phyloP scores from a whole-genome alignment of 2,797 vertebrate genomes.

The Danionella dracula region DNA sequence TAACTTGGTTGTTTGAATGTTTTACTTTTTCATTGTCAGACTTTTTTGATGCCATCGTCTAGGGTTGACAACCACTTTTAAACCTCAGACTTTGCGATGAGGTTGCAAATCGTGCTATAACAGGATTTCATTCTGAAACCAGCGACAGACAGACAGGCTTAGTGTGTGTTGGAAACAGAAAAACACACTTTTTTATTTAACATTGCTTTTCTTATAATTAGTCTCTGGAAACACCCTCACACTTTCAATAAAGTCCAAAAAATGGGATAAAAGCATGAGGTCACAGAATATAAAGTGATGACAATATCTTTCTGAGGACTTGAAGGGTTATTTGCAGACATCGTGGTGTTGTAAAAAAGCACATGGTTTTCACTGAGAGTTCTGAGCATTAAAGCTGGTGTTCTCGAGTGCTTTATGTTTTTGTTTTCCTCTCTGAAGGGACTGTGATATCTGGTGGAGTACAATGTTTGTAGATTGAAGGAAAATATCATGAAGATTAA shows the following conservation, averaged over 20 bases:
- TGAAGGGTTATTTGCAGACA: conserved; percentile 54
- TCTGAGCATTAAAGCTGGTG: conserved; percentile 19
- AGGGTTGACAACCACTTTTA: conserved; percentile 15
- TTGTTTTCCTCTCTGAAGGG: conserved; percentile 6
- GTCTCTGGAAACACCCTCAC: conserved; percentile 61
- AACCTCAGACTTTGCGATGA: not conserved
- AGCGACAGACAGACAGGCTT: not conserved
- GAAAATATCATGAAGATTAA: too few species aligned
- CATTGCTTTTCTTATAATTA: conserved; percentile 45
- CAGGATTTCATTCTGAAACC: not conserved
- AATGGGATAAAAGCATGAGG: conserved; percentile 53
- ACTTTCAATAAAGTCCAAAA: conserved; percentile 59
- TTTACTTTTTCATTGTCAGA: not conserved
- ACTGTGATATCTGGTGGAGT: not conserved
- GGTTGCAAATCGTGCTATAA: not conserved
- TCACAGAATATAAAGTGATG: conserved; percentile 47
- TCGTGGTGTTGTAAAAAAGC: conserved; percentile 51
- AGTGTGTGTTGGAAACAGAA: conserved; percentile 23
- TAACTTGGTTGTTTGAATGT: conserved; percentile 10
- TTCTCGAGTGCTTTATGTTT: conserved; percentile 10
- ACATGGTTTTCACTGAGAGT: conserved; percentile 39
- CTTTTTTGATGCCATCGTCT: not conserved
- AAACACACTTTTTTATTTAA: conserved; percentile 56
- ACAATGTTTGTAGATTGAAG: too few species aligned
- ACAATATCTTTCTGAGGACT: conserved; percentile 56